Conservation (phyloP, 2,113 vertebrate species). For the Spermophilus dauricus region DNA sequence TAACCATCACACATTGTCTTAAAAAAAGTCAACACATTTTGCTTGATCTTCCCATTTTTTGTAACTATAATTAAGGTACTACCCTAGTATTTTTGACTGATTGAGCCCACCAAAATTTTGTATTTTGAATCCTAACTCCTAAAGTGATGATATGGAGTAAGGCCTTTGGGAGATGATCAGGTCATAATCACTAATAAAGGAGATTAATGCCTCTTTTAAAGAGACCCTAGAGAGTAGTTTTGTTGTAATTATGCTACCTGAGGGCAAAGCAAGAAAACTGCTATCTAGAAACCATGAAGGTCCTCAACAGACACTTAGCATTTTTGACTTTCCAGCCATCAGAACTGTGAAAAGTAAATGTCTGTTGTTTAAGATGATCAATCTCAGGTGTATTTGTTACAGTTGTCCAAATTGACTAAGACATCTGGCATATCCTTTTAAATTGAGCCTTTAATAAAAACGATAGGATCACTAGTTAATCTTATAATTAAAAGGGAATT, state of each 20-base stretch:
- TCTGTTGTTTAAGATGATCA: background rate
- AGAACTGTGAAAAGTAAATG: background rate
- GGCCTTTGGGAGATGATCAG: background rate
- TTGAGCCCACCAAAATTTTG: background rate
- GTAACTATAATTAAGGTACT: background rate
- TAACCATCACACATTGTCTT: background rate
- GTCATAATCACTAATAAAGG: background rate
- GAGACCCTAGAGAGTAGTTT: background rate
- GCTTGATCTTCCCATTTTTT: background rate
- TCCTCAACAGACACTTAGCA: background rate
- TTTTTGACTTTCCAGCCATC: background rate
- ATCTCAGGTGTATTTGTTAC: background rate
- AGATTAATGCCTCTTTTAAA: background rate
- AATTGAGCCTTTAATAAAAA: constrained; percentile 9
- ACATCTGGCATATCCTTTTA: background rate
- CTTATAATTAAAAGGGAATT: background rate
- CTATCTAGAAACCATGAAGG: background rate
- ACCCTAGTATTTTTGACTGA: background rate
- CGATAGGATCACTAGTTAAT: background rate
- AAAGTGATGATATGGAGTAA: background rate
- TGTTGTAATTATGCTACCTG: background rate
- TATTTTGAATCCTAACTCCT: background rate
- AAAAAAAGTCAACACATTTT: background rate
- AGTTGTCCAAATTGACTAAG: background rate
- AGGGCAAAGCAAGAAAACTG: background rate